A percentile compares a stretch with the other conserved stretches of the same genome.
Evolutionary conservation across 2,888 invertebrate species (phyloP).

Genomic region (Emesis furor): DNA sequence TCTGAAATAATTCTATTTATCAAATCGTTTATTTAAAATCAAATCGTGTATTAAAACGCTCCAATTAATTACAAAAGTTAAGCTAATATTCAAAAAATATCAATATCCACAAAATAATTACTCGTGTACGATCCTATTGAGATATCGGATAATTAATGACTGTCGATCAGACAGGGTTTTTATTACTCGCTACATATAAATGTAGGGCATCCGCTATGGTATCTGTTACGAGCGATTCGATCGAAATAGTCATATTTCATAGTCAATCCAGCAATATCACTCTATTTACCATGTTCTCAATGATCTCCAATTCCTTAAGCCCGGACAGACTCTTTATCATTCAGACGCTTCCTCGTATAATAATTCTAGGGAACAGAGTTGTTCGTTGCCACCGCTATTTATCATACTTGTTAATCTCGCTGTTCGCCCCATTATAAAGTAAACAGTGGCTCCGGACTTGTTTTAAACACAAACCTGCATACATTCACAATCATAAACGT

Average conservation of each 20-base stretch:
- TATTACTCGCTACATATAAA: too few relatives aligned
- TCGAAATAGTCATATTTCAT: background rate
- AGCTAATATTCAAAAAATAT: too few relatives aligned
- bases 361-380: constrained; percentile 57
- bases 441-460: constrained; percentile 77
- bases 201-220: background rate
- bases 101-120: too few relatives aligned
- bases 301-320: constrained; percentile 34
- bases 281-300: constrained; percentile 11
- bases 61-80: too few relatives aligned
- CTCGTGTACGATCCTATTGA: too few relatives aligned
- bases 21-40: too few relatives aligned
- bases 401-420: constrained; percentile 79
- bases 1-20: too few relatives aligned
- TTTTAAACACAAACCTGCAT: constrained; percentile 50
- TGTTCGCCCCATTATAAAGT: constrained; percentile 75
- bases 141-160: too few relatives aligned
- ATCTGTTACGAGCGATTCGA: background rate
- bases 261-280: constrained; percentile 19
- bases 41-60: too few relatives aligned
- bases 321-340: constrained; percentile 40
- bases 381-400: constrained; percentile 74
- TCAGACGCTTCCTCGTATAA: constrained; percentile 54
- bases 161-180: too few relatives aligned
- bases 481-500: constrained; percentile 27